Evolutionary conservation across 1,140 invertebrate species (phyloP).

Genomic region (Hylaeus anthracinus): DNA sequence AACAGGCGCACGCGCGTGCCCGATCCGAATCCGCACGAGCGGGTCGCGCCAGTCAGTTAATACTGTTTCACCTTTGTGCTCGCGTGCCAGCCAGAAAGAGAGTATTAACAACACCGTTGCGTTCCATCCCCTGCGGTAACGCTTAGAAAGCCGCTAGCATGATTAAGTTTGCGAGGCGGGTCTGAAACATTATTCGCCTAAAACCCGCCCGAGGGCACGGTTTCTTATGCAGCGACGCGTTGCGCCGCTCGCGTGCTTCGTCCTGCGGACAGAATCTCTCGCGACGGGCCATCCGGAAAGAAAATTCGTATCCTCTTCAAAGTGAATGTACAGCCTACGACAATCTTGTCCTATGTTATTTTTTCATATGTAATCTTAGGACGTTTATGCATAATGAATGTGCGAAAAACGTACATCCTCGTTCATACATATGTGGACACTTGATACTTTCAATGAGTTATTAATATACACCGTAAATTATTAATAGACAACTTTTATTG

Average conservation of each 20-base stretch:
- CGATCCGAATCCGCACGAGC: not conserved
- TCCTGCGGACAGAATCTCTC: not conserved
- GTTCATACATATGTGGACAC: too few species aligned
- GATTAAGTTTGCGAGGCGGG: conserved; percentile 30
- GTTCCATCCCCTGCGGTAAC: not conserved
- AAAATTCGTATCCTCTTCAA: too few species aligned
- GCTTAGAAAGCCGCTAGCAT: not conserved
- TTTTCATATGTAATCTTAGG: too few species aligned
- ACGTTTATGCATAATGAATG: too few species aligned
- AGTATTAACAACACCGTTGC: conserved; percentile 9
- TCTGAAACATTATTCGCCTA: not conserved
- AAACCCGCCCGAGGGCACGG: too few species aligned
- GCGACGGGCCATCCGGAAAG: not conserved
- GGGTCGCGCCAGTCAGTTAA: not conserved
- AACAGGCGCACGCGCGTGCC: not conserved
- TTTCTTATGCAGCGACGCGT: too few species aligned
- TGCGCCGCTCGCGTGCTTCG: not conserved
- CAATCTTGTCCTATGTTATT: too few species aligned
- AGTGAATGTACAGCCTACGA: too few species aligned
- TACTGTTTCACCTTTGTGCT: conserved; percentile 23
- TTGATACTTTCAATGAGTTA: too few species aligned
- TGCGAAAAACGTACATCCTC: too few species aligned
- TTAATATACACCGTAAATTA: too few species aligned
- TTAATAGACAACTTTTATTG: too few species aligned
- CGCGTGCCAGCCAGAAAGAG: not conserved